These are phyloP conservation scores for Macrocentrus cingulum DNA, from an alignment of 1,140 invertebrate genomes.

Conservation along the genomic window DNA sequence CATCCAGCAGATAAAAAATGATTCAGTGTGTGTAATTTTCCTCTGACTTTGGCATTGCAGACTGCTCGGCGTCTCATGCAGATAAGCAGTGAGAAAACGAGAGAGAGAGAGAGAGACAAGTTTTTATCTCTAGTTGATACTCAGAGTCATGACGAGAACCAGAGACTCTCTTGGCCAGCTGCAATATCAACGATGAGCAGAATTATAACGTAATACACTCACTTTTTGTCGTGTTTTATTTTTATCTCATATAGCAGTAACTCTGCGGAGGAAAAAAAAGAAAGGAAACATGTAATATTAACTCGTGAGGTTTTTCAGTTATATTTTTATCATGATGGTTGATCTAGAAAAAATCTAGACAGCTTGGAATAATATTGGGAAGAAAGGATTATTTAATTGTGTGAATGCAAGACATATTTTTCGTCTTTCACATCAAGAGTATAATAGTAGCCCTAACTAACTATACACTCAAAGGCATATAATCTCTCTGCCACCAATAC, in stretches of 20 bases:
- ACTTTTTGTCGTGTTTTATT: no score
- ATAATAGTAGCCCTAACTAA: conserved; percentile 46
- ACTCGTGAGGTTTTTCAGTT: no score
- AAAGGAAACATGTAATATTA: no score
- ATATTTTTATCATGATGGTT: no score
- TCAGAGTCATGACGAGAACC: conserved; percentile 19
- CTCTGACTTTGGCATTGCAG: background rate
- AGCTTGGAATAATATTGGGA: no score
- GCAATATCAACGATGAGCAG: no score
- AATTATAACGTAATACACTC: no score
- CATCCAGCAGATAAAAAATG: background rate
- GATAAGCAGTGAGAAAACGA: background rate
- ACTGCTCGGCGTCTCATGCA: background rate
- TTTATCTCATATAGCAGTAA: no score
- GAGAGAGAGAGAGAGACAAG: background rate
- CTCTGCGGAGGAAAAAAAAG: no score
- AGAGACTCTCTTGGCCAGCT: conserved; percentile 24
- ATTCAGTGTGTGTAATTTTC: background rate
- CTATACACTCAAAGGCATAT: conserved; percentile 45
- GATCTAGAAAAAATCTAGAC: no score
- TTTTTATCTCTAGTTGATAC: background rate
- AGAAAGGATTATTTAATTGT: no score
- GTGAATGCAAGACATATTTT: background rate
- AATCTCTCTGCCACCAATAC: conserved; percentile 45
- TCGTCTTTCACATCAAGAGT: conserved; percentile 15